These are phyloP conservation scores for Synodontis membranacea DNA, from an alignment of 2,113 vertebrate genomes.

Conservation along the genomic window DNA sequence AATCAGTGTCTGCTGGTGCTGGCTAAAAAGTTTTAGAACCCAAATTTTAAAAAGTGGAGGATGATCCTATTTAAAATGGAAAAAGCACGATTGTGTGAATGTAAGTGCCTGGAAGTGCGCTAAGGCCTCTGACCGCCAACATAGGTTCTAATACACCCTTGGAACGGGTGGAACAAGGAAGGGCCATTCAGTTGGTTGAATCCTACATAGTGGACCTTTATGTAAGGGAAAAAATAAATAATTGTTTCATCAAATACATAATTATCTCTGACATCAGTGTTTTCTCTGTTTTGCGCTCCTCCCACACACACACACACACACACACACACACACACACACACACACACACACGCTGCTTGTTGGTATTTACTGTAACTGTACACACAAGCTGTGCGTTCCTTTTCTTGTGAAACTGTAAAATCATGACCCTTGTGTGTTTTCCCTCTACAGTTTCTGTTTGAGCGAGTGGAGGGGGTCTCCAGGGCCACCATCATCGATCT, in stretches of 20 bases:
- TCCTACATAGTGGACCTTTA: too few relatives aligned
- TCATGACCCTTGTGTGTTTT: slow-evolving; percentile 11
- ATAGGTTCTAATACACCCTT: too few relatives aligned
- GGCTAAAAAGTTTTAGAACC: too few relatives aligned
- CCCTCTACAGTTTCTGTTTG: slow-evolving; percentile 87
- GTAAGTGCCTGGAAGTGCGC: too few relatives aligned
- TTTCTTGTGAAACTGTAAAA: slow-evolving; percentile 15
- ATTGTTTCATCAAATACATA: background rate
- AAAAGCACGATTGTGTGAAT: too few relatives aligned
- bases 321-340: background rate
- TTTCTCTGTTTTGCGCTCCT: background rate
- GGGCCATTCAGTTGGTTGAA: too few relatives aligned
- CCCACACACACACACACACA: background rate
- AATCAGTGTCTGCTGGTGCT: too few relatives aligned
- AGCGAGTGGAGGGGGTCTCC: slow-evolving; percentile 86
- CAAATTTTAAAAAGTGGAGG: too few relatives aligned
- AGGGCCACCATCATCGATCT: slow-evolving; percentile 93
- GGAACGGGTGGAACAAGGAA: too few relatives aligned
- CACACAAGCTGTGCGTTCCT: slow-evolving; percentile 5
- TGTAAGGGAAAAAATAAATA: background rate
- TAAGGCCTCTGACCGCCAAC: too few relatives aligned
- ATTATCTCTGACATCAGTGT: background rate
- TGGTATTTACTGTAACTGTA: background rate
- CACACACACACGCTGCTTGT: background rate
- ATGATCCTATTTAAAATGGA: too few relatives aligned